Conservation (phyloP, 2,888 invertebrate genomes). For the Bombylius discolor region DNA sequence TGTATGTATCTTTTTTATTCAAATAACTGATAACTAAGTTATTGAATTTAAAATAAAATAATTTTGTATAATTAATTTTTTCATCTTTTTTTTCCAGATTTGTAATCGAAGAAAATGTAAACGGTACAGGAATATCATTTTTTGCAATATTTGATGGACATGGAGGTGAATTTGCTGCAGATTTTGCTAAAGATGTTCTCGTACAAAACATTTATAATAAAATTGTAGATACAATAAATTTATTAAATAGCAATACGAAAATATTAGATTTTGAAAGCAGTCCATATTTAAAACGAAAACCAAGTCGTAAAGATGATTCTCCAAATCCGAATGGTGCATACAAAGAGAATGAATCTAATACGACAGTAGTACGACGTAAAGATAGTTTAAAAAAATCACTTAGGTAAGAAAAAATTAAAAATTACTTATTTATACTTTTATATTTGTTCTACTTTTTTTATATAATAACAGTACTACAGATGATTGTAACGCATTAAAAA, state of each 20-base stretch:
- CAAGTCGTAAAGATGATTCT: conserved; percentile 21
- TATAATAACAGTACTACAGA: conserved; percentile 42
- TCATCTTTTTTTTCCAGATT: conserved; percentile 38
- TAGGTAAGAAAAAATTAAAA: conserved; percentile 19
- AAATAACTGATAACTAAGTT: too few species aligned
- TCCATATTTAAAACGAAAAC: conserved; percentile 27
- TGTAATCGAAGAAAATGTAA: conserved; percentile 73
- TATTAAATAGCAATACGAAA: conserved; percentile 44
- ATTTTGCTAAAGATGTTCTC: conserved; percentile 79
- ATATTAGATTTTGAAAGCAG: conserved; percentile 18
- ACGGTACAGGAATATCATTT: conserved; percentile 66
- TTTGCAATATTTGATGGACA: conserved; percentile 93
- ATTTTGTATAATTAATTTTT: not conserved
- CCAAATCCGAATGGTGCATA: conserved; percentile 14
- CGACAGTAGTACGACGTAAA: conserved; percentile 21
- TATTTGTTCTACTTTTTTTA: not conserved
- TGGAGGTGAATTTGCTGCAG: conserved; percentile 89
- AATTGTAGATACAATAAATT: conserved; percentile 57
- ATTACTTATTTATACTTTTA: not conserved
- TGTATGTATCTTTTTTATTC: too few species aligned
- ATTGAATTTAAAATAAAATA: too few species aligned
- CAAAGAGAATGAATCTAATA: conserved; percentile 23
- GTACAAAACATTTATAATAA: conserved; percentile 67
- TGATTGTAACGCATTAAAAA: conserved; percentile 41
- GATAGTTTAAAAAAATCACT: conserved; percentile 31